These are phyloP conservation scores for Catotricha subobsoleta DNA, from an alignment of 2,888 invertebrate species.

Conservation along the genomic window DNA sequence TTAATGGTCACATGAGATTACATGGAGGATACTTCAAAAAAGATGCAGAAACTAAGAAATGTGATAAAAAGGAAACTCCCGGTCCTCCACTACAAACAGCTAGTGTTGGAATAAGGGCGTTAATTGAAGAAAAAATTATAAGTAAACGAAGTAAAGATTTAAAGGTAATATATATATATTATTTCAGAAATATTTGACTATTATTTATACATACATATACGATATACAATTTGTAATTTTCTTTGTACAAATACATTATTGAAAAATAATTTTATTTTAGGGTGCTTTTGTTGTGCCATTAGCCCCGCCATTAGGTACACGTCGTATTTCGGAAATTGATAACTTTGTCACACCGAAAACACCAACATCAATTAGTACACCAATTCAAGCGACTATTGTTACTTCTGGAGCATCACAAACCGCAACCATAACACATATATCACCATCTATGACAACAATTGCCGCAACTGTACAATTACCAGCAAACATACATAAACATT, in stretches of 20 bases:
- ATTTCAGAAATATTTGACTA: no score
- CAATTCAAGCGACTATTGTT: neutral
- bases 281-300: conserved; percentile 31
- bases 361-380: conserved; percentile 5
- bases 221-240: neutral
- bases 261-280: conserved; percentile 14
- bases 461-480: conserved; percentile 20
- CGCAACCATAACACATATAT: conserved; percentile 20
- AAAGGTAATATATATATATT: conserved; percentile 20
- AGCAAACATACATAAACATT: conserved; percentile 15
- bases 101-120: conserved; percentile 72
- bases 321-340: conserved; percentile 25
- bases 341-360: conserved; percentile 26
- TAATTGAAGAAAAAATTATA: conserved; percentile 86
- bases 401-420: conserved; percentile 23
- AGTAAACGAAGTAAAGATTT: conserved; percentile 49
- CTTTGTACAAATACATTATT: neutral
- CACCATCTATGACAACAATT: conserved; percentile 20
- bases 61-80: conserved; percentile 64
- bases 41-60: conserved; percentile 73
- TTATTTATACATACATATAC: no score
- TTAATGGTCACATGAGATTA: conserved; percentile 95
- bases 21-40: conserved; percentile 96
- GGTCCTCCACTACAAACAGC: conserved; percentile 84
- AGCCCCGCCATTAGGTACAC: conserved; percentile 25